Percentiles rank a stretch among this genome's conserved stretches.
Evolutionary conservation across 2,113 vertebrate genomes (phyloP).

Genomic region (Lanius ludovicianus): DNA sequence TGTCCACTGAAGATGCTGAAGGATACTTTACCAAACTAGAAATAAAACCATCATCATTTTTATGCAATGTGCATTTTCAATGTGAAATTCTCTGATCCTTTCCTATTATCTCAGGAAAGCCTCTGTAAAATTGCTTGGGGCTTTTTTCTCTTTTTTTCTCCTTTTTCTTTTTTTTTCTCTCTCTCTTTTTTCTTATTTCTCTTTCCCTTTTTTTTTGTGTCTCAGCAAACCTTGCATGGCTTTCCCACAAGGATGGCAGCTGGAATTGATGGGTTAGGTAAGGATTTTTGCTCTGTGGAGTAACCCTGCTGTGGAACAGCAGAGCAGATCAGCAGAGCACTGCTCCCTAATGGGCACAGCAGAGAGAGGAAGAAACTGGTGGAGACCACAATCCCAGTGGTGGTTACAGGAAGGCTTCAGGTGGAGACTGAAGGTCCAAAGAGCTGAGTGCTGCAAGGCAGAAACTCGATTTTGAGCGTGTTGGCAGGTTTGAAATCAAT

Average conservation of each 20-base stretch:
- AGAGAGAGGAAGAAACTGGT: neutral
- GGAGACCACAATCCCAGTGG: neutral
- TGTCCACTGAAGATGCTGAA: neutral
- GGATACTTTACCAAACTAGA: neutral
- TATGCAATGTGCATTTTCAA: neutral
- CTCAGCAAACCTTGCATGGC: accelerated
- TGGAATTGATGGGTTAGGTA: neutral
- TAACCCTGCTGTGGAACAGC: neutral
- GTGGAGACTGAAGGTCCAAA: neutral
- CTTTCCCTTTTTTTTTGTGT: too few relatives aligned
- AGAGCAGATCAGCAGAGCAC: neutral
- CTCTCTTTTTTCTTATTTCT: accelerated
- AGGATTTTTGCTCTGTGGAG: neutral
- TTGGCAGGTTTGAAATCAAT: neutral
- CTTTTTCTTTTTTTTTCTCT: too few relatives aligned
- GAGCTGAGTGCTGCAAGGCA: neutral
- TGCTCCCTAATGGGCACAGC: neutral
- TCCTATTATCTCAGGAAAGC: neutral
- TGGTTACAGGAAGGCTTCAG: neutral
- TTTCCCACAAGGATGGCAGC: neutral
- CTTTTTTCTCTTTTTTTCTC: neutral
- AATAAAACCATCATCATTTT: neutral
- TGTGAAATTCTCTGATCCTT: neutral
- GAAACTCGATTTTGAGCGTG: neutral
- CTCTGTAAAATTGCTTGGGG: neutral